Conservation (phyloP, 2,113 vertebrate genomes). For the Tragelaphus buxtoni region DNA sequence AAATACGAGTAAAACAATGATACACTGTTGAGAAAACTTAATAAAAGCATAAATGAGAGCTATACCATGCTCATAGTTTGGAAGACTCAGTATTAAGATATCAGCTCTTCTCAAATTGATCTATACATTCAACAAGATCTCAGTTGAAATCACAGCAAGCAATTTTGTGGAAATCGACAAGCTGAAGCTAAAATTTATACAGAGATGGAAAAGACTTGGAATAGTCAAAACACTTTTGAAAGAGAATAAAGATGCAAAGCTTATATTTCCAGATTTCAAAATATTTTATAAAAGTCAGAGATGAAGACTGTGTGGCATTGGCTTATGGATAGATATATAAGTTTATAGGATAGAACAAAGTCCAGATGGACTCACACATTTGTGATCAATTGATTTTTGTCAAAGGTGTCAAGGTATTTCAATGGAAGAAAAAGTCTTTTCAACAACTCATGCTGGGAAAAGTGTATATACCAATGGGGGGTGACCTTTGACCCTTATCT, state of each 20-base stretch:
- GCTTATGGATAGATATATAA: background rate
- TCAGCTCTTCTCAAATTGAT: background rate
- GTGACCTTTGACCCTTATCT: background rate
- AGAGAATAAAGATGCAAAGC: background rate
- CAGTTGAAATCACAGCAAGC: background rate
- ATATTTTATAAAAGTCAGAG: background rate
- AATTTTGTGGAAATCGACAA: background rate
- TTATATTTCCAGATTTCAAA: background rate
- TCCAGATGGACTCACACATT: background rate
- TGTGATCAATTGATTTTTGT: background rate
- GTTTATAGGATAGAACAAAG: background rate
- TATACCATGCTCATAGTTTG: background rate
- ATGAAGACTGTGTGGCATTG: background rate
- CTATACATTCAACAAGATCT: background rate
- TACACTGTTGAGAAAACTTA: background rate
- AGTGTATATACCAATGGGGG: background rate
- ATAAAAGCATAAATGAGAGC: background rate
- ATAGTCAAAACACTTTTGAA: slow-evolving; percentile 7
- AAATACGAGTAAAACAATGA: background rate
- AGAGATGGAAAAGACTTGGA: background rate
- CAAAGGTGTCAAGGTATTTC: background rate
- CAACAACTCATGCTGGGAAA: background rate
- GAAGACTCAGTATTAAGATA: background rate
- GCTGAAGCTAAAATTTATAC: background rate
- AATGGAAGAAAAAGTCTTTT: background rate